Base-by-base conservation (phyloP, 1,140 invertebrate genomes). In the Belonocnema kinseyi region DNA sequence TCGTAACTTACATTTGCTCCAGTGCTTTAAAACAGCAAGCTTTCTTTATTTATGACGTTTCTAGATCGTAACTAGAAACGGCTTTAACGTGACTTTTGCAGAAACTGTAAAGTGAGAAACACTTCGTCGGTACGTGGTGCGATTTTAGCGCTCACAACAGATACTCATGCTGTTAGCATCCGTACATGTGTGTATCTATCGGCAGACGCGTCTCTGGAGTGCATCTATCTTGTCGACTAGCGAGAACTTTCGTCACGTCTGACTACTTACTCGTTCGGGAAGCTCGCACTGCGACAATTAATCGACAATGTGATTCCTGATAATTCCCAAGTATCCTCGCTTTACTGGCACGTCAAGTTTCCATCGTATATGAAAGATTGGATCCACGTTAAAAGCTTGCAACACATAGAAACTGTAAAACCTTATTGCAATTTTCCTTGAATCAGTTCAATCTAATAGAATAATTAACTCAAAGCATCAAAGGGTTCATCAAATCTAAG, bases 121-220 rank as follows among this genome's bases (percentile, higher is more conserved):
- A 76, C 19, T 71, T 72, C 74, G 76, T 75, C 52, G 54, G 72
- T 73, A 81, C 71, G 58, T 50, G 56, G 73, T 79, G 72, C 71
- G 79, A 83, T 81, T 83, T 80, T 80, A 81, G 77, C 51, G 78
- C 77, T 61, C 71, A 80, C 72, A 81, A 78, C 80, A 80, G 56
- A 54, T 74, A 75, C 56, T 73, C 78, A 80, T 79, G 12, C 17
- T 11, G n/a, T 50, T 54, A 50, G 56, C 61, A 56, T 56, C 33
- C 54, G 51, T 56, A 84, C 50, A 33, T 33, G 26, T 26, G 5
- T 33, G 70, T 74, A 74, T 71, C 78, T 73, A 73, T 75, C 82
- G 79, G 80, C 72, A 81, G 81, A 85, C 82, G 80, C 77, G 83
- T 81, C 81, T 82, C 80, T 61, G 56, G 81, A 84, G 81, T 80